Percentiles rank a stretch among this genome's conserved stretches.
Evolutionary conservation across 2,888 invertebrate genomes (phyloP).

Genomic region (Acanthosepion pharaonis): DNA sequence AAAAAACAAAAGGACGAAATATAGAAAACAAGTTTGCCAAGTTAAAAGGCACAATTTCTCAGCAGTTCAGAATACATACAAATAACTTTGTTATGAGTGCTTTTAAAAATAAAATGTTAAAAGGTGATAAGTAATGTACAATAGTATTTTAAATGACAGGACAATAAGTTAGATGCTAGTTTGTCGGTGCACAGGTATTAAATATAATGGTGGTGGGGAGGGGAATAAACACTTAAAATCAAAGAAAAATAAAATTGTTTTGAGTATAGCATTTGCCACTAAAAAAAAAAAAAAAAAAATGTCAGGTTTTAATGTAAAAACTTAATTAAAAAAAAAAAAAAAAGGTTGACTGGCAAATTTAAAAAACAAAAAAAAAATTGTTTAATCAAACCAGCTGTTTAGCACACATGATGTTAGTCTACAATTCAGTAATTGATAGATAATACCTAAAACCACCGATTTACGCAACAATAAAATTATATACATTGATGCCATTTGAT

Average conservation of each 20-base stretch:
- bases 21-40: neutral
- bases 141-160: neutral
- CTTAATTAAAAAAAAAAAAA: neutral
- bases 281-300: neutral
- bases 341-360: neutral
- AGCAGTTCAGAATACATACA: neutral
- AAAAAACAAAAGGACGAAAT: neutral
- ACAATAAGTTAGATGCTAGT: neutral
- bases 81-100: neutral
- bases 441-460: neutral
- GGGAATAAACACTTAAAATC: too few species aligned
- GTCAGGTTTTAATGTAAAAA: neutral
- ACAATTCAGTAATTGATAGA: neutral
- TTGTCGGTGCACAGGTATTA: neutral
- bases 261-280: too few species aligned
- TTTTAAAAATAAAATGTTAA: neutral
- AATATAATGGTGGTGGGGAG: too few species aligned
- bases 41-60: neutral
- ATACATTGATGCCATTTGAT: neutral
- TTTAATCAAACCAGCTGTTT: neutral
- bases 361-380: neutral
- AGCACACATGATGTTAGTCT: neutral
- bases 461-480: neutral
- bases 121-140: conserved; percentile 4
- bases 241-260: too few species aligned